Evolutionary conservation across 1,140 invertebrate genomes (phyloP).

Genomic region (Coenobita brevimanus): DNA sequence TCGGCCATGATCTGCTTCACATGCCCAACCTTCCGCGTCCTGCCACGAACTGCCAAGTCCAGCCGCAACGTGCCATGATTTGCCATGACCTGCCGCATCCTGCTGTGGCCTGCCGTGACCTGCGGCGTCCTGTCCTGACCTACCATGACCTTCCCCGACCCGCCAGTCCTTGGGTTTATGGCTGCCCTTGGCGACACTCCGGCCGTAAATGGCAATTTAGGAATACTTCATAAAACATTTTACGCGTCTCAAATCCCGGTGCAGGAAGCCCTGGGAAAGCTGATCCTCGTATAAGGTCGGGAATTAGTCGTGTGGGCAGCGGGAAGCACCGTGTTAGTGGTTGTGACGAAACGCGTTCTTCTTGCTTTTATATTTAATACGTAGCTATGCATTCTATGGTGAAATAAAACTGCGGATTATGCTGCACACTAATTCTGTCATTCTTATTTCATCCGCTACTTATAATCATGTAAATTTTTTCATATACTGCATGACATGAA

Average conservation of each 20-base stretch:
- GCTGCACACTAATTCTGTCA: too few relatives aligned
- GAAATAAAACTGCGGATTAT: too few relatives aligned
- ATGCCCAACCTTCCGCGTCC: not conserved
- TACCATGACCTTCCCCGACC: not conserved
- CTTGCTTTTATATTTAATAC: too few relatives aligned
- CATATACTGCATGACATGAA: too few relatives aligned
- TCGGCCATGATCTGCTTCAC: not conserved
- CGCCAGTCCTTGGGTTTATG: constrained; percentile 11
- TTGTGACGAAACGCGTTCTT: too few relatives aligned
- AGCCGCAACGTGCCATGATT: not conserved
- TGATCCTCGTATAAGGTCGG: constrained; percentile 4
- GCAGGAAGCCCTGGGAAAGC: constrained; percentile 17
- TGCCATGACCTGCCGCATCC: not conserved
- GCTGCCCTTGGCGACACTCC: not conserved
- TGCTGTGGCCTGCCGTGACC: not conserved
- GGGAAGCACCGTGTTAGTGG: too few relatives aligned
- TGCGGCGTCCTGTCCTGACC: not conserved
- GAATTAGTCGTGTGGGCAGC: too few relatives aligned
- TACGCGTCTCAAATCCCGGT: constrained; percentile 26
- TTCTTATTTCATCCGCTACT: too few relatives aligned
- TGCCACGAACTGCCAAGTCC: not conserved
- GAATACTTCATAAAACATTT: constrained; percentile 48
- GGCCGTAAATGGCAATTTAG: constrained; percentile 43
- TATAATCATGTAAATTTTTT: too few relatives aligned
- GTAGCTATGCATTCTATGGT: too few relatives aligned